Evolutionary conservation across 2,888 invertebrate species (phyloP), one percentile per base, ranked within the genome.

Genomic region (Melikaiella ostensackeni): DNA sequence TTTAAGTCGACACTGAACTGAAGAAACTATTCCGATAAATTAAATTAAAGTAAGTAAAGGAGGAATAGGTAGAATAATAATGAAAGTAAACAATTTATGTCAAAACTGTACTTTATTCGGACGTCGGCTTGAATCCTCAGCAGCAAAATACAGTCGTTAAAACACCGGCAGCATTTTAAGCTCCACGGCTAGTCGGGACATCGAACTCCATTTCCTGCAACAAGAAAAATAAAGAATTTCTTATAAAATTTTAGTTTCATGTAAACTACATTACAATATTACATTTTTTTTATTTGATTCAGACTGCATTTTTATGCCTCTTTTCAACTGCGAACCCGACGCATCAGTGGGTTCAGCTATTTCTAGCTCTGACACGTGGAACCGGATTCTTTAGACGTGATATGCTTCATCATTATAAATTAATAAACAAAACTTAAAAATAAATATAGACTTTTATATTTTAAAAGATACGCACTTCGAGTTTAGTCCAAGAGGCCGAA

Each of bases 321-420:
- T 84, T 86, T 61, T 87, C 88, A 86, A 88, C 89, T 77, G 61
- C 21, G 76, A 83, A 81, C 55, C 78, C 84, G 86, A 84, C 88
- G 86, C 83, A 78, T 83, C 90, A 90, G 91, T 91, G 91, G 92
- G 92, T 92, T 92, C 92, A 83, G 88, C 92, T 92, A 92, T 92
- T 92, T 90, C 92, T 92, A 91, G 91, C 88, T 88, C 90, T 88
- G 85, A 82, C 85, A 88, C 88, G 88, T 84, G 76, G 75, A 73
- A 79, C 84, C 82, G 87, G 80, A 79, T 84, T 81, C 83, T 85
- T 89, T 80, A 88, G 89, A 89, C 86, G 84, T 66, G 77, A 84
- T 35, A 35, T 30, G 8, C 77, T 84, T 90, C 91, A 90, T 91
- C 90, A 90, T 85, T 76, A 77, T 79, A 62, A 75, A 62, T 35